These are phyloP conservation scores for Eremophila alpestris DNA, from an alignment of 2,797 vertebrate genomes.

Conservation along the genomic window DNA sequence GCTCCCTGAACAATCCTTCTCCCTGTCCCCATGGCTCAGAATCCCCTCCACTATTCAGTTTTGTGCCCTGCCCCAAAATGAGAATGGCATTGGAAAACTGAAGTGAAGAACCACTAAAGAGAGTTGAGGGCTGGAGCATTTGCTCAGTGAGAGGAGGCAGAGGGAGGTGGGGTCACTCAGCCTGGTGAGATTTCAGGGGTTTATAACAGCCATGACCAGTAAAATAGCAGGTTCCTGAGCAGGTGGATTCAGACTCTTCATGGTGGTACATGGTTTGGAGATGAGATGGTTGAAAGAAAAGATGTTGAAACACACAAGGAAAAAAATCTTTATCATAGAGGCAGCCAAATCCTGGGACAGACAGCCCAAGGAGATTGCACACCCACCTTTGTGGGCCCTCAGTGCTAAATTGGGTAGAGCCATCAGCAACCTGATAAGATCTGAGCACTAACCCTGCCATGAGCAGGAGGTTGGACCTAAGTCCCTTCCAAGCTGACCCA, in stretches of 20 bases:
- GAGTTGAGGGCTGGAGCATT: background rate
- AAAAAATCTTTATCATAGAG: background rate
- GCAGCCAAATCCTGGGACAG: background rate
- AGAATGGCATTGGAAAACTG: background rate
- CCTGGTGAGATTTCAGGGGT: background rate
- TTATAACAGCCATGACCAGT: rapidly evolving
- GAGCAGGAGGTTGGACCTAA: background rate
- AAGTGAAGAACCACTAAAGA: background rate
- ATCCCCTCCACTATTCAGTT: background rate
- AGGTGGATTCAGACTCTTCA: background rate
- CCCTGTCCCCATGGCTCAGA: background rate
- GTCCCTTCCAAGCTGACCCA: background rate
- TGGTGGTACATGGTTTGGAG: background rate
- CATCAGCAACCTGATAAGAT: background rate
- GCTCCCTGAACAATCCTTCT: background rate
- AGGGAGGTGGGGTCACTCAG: background rate
- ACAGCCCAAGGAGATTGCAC: background rate
- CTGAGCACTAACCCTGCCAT: background rate
- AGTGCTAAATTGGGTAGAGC: background rate
- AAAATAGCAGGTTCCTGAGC: background rate
- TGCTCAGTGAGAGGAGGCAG: background rate
- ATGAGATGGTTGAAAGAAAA: background rate
- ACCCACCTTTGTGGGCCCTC: background rate
- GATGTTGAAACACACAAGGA: background rate
- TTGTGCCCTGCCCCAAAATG: background rate